phyloP scores from a whole-genome alignment of 2,113 vertebrate genomes.

The Heteronetta atricapilla region DNA sequence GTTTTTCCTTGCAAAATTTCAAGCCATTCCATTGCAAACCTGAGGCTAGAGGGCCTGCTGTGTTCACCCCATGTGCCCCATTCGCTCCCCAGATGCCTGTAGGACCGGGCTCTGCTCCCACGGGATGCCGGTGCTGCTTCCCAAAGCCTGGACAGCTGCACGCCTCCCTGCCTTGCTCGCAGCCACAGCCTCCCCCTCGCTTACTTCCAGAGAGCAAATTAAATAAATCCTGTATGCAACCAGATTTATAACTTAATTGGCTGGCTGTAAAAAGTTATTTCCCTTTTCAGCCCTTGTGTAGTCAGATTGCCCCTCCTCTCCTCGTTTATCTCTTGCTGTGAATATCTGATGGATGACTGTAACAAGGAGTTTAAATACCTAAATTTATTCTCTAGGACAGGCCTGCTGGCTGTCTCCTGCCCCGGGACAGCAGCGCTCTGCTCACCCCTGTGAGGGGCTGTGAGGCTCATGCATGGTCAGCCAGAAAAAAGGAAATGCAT shows the following conservation, averaged over 20 bases:
- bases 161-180: rapidly evolving
- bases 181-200: rapidly evolving
- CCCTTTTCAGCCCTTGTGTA: slow-evolving; percentile 29
- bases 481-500: background rate
- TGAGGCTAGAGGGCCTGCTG: background rate
- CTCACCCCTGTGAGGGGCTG: background rate
- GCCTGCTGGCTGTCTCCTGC: background rate
- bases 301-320: slow-evolving; percentile 35
- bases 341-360: slow-evolving; percentile 58
- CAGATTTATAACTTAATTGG: slow-evolving; percentile 45
- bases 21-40: background rate
- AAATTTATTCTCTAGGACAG: background rate
- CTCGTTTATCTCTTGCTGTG: slow-evolving; percentile 35
- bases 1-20: background rate
- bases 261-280: slow-evolving; percentile 51
- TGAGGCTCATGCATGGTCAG: background rate
- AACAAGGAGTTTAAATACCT: slow-evolving; percentile 48
- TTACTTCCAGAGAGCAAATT: background rate
- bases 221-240: background rate
- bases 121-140: background rate
- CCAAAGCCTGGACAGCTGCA: background rate
- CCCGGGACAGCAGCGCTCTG: background rate
- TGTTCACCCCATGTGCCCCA: background rate
- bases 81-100: too few species aligned
- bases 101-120: background rate